Evolutionary conservation across 2,113 vertebrate species (phyloP), one percentile per base, ranked within the genome.

Genomic region (Siniperca knerii): DNA sequence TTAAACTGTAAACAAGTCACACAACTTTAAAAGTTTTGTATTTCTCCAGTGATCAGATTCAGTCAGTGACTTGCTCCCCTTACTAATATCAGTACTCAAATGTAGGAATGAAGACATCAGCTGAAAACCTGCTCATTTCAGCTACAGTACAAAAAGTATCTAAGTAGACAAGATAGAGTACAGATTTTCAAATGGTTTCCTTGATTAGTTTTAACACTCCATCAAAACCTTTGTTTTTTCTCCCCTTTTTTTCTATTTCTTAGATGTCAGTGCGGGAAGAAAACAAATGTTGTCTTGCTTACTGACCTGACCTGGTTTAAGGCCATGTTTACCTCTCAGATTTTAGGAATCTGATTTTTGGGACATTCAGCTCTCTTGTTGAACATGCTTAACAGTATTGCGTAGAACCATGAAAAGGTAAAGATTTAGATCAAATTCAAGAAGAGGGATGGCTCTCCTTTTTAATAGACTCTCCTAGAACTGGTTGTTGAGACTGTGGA

Each of bases 381-480:
- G 64, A 50, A 60, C 54, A 55, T 61, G 66, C 58, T 75, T 75
- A 55, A 77, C 23, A 71, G 40, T 71, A 78, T 70, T 84, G 72
- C 48, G 29, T 93, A 93, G 88, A 91, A 94, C 90, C 89, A 75
- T 87, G 40, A 69, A 79, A 75, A 48, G 60, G 72, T 72, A 61
- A 40, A 85, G 61, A 83, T 88, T 86, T 72, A 77, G 54, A 60
- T 70, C 40, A 61, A 72, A 74, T 64, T 77, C 16, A 89, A 71
- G 65, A 72, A 88, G 68, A 81, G 84, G 87, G 70, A 83, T 3
- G 73, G 89, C 89, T 90, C 86, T 94, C 84, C 91, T 91, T 92
- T 74, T 90, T 89, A 94, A 61, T 0, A 1, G 12, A 0, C 2
- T 74, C 65, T 93, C 23, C 50, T 88, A 71, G 35, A 74, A 52